Base-by-base conservation (phyloP, 2,888 invertebrate species). In the Carpatolechia fugitivella region DNA sequence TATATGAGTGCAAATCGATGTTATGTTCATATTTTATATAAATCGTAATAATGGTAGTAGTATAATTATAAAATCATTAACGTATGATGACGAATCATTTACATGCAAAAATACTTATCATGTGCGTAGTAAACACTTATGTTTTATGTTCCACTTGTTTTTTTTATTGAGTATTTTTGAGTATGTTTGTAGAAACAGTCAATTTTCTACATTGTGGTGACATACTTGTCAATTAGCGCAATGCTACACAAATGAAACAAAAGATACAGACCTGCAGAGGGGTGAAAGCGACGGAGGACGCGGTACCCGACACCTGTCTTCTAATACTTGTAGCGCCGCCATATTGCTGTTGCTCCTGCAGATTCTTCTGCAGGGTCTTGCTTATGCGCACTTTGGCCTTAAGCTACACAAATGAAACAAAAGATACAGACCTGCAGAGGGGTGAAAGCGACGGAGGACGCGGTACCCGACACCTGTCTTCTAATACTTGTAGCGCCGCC, bases 371-470 rank as follows among this genome's bases (percentile, higher is more conserved):
- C 44, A 99, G 87, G 0, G 99, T 98, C 90, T 99, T 99, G 56
- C 99, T 99, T 80, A 99, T 99, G 60, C 98, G 94, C 11, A 99
- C 99, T 91, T 99, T 98, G 0, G 13, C 4, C 20, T 20, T 18
- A n/a, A 16, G 18, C 18, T 1, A 11, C n/a, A 24, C 8, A 14
- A 40, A 14, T 36, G 36, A 36, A 14, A 36, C 14, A 14, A 14
- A 36, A 36, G 1, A 36, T 36, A 36, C 36, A 36, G 10, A 36
- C 36, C 36, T 36, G 36, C 53, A 99, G 88, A 0, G 99, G 99
- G 0, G 99, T 99, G 78, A 99, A 99, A 0, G 99, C 99, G 4
- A 99, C 98, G 73, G 98, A 98, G 0, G 99, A 99, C 0, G 99
- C 98, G 11, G 99, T 99, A 64, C 99, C 99, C 8, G 98, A 97